Evolutionary conservation across 2,888 invertebrate genomes (phyloP).

Genomic region (Hetaerina titia): DNA sequence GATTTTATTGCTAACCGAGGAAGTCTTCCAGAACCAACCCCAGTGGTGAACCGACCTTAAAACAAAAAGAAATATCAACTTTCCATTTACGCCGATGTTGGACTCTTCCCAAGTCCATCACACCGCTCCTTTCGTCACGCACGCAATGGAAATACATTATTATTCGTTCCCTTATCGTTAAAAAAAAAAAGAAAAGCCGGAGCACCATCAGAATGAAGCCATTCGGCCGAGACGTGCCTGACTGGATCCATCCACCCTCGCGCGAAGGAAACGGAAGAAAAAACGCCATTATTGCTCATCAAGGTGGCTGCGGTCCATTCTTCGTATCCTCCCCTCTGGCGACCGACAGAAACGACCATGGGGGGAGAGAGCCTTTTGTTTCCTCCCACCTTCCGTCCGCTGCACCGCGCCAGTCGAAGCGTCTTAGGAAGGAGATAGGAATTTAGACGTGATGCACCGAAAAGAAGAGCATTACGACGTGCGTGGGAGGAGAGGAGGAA

Average conservation of each 20-base stretch:
- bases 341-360: not conserved
- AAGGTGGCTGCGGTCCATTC: slow-evolving; percentile 17
- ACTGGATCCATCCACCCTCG: not conserved
- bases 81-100: not conserved
- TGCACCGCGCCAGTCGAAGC: not conserved
- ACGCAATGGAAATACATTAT: slow-evolving; percentile 39
- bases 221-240: not conserved
- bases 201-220: not conserved
- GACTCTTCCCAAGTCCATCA: slow-evolving; percentile 25
- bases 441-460: slow-evolving; percentile 16
- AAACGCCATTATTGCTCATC: slow-evolving; percentile 24
- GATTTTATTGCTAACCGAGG: not conserved
- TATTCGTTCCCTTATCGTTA: slow-evolving; percentile 15
- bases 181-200: not conserved
- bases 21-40: slow-evolving; percentile 12
- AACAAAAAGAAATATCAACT: slow-evolving; percentile 23
- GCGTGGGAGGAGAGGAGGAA: not conserved
- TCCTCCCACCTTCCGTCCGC: not conserved
- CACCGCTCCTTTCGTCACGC: not conserved
- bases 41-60: not conserved
- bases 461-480: not conserved
- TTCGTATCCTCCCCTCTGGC: not conserved
- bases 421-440: not conserved
- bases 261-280: not conserved
- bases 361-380: slow-evolving; percentile 54